Base-by-base conservation (phyloP, 2,797 vertebrate species). In the Dromococcyx pavoninus region DNA sequence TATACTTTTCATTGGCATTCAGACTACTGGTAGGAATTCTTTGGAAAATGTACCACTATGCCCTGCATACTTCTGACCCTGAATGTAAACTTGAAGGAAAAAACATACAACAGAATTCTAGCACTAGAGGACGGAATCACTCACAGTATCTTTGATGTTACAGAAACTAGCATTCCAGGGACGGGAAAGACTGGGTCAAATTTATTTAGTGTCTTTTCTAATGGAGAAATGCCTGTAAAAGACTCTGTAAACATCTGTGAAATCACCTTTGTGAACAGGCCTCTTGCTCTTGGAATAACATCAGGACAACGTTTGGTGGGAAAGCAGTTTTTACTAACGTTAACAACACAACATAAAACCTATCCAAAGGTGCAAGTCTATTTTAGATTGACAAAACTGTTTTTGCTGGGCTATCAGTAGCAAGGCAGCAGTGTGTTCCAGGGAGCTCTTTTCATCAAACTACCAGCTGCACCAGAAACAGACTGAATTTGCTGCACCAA, bases 151-250 rank as follows among this genome's bases (percentile, higher is more conserved):
- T 64, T 53, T 90, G 50, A 41, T 35, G 14, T 58, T 86, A 32
- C 15, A 81, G 56, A 80, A 86, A 95, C 71, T 5, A 86, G 32
- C 39, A 35, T 78, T 86, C 39, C 62, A 75, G 53, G 44, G 80
- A 57, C 9, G 62, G 17, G 39, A 56, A 84, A 91, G 12, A 66
- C 5, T 43, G 37, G 73, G 62, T 7, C 37, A 82, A 81, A 74
- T 57, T 72, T 84, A 84, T 60, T 78, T 32, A 53, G 44, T 35
- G 21, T 39, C 25, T 91, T 88, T 43, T 86, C 33, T 39, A 4
- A 4, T 1, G 9, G 14, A 48, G 21, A 32, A 9, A 61, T 13
- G 6, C 12, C 41, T 0, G 0, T 56, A 50, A 70, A 92, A 43
- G 85, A 51, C 33, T 70, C 62, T 67, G 39, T 33, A 91, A 82